Percentiles rank a stretch among this genome's conserved stretches.
Conservation (phyloP, 2,888 invertebrate genomes). For the Ditylenchus weischeri region DNA sequence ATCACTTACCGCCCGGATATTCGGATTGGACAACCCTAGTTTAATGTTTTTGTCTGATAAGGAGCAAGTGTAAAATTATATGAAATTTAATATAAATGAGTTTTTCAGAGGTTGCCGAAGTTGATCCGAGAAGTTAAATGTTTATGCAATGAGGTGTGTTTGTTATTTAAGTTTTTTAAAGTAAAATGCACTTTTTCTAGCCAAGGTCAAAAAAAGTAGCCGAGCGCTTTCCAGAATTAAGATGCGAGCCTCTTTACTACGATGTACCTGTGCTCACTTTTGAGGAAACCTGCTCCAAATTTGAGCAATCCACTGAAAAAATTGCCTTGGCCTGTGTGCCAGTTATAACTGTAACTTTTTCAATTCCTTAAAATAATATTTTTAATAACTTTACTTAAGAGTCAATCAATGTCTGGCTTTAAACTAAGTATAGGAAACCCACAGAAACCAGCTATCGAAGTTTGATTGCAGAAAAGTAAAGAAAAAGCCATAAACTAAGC, state of each 20-base stretch:
- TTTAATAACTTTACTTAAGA: background rate
- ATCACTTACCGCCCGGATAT: too few relatives aligned
- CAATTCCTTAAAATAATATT: background rate
- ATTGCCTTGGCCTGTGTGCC: conserved; percentile 20
- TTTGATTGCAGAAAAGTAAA: background rate
- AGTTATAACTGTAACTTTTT: conserved; percentile 10
- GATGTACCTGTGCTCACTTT: conserved; percentile 22
- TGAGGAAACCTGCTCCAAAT: conserved; percentile 18
- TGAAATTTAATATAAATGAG: too few relatives aligned
- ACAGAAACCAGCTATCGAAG: background rate
- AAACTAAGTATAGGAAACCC: background rate
- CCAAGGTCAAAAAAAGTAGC: conserved; percentile 1
- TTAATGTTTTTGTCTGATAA: too few relatives aligned
- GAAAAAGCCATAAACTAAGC: too few relatives aligned
- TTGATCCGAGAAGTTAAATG: conserved; percentile 22
- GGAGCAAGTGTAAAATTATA: too few relatives aligned
- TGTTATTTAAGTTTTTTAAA: too few relatives aligned
- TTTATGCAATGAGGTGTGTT: conserved; percentile 18
- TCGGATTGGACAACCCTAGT: too few relatives aligned
- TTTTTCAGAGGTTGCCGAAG: conserved; percentile 16
- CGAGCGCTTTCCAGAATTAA: background rate
- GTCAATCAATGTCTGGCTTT: conserved; percentile 7
- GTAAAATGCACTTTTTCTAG: too few relatives aligned
- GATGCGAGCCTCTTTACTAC: conserved; percentile 22
- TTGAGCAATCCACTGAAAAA: conserved; percentile 9